These are phyloP conservation scores for Chitala chitala DNA, from an alignment of 2,113 vertebrate species.

Conservation along the genomic window DNA sequence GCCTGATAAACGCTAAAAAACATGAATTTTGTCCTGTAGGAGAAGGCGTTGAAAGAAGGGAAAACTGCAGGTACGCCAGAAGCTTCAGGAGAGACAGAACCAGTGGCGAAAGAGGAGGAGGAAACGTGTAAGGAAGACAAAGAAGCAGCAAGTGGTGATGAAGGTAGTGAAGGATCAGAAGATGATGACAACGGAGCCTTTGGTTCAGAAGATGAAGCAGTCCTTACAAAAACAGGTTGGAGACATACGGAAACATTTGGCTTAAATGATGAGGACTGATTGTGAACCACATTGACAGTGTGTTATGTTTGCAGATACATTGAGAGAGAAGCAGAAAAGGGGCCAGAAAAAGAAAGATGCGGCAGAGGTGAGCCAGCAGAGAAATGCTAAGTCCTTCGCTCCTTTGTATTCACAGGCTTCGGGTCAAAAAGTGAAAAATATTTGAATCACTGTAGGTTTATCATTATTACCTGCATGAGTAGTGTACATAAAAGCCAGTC, in stretches of 20 bases:
- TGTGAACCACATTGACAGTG: neutral
- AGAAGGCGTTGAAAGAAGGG: constrained; percentile 58
- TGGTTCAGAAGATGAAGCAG: constrained; percentile 72
- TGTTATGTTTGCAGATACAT: constrained; percentile 59
- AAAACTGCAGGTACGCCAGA: constrained; percentile 14
- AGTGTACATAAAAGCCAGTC: too few relatives aligned
- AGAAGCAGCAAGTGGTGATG: neutral
- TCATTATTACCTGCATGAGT: too few relatives aligned
- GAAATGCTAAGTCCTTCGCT: neutral
- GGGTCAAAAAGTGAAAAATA: neutral
- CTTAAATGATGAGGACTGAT: neutral
- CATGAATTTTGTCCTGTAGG: constrained; percentile 50
- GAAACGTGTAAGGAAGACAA: constrained; percentile 47
- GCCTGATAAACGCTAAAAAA: neutral
- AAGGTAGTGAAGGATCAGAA: constrained; percentile 15
- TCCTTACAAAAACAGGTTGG: constrained; percentile 83
- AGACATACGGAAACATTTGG: neutral
- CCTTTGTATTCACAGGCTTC: neutral
- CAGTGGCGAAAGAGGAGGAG: constrained; percentile 43
- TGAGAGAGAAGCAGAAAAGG: constrained; percentile 75
- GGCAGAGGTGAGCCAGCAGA: constrained; percentile 39
- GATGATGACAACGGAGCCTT: constrained; percentile 52
- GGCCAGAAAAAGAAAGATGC: constrained; percentile 60
- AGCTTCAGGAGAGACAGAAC: constrained; percentile 37
- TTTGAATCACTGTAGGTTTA: too few relatives aligned